Conservation (phyloP, 1,140 invertebrate species). For the Magallana angulata region DNA sequence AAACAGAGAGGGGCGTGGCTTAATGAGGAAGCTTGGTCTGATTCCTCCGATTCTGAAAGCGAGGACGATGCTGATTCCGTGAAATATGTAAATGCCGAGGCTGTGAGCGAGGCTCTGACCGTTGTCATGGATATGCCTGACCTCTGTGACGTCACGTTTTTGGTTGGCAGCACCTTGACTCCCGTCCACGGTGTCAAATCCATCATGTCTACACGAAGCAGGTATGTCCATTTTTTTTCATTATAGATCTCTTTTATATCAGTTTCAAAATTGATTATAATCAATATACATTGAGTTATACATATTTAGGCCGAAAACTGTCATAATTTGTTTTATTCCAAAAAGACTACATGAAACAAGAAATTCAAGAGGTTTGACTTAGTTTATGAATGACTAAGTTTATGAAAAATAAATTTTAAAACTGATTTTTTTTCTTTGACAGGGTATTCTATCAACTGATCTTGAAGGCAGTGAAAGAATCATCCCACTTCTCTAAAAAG, state of each 20-base stretch:
- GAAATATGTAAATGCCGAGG: conserved; percentile 44
- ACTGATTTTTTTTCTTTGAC: background rate
- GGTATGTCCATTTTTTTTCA: conserved; percentile 79
- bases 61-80: background rate
- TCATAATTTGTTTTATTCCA: too few species aligned
- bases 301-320: too few species aligned
- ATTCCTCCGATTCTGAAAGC: conserved; percentile 13
- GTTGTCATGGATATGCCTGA: conserved; percentile 89
- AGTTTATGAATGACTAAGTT: too few species aligned
- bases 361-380: too few species aligned
- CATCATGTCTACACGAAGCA: conserved; percentile 90
- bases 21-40: background rate
- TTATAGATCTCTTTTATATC: background rate
- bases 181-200: conserved; percentile 96
- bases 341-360: too few species aligned
- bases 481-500: background rate
- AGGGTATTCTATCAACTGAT: conserved; percentile 12
- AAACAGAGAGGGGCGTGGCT: background rate
- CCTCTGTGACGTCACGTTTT: conserved; percentile 96
- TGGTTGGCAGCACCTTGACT: conserved; percentile 94
- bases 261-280: too few species aligned
- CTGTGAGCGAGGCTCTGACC: conserved; percentile 55
- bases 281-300: too few species aligned
- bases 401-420: too few species aligned
- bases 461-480: background rate